A percentile compares a stretch with the other conserved stretches of the same genome.
These are phyloP conservation scores for Silurus glanis DNA, from an alignment of 2,113 vertebrate species.

Conservation along the genomic window DNA sequence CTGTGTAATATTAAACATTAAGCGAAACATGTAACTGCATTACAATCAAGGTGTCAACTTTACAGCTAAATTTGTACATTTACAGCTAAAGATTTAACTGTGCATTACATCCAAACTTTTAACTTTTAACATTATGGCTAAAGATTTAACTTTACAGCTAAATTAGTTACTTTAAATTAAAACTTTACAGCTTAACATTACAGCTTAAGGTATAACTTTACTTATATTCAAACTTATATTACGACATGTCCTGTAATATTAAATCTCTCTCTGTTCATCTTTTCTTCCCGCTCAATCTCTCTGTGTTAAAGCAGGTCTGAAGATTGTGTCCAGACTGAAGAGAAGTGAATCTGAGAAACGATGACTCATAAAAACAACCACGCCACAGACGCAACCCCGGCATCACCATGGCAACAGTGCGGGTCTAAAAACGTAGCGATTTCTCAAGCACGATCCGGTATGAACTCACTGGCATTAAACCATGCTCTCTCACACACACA, in stretches of 20 bases:
- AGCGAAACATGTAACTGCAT: no score
- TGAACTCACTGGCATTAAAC: background rate
- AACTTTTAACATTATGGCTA: no score
- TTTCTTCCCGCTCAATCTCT: background rate
- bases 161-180: background rate
- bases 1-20: background rate
- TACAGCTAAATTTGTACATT: background rate
- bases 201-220: background rate
- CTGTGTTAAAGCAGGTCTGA: background rate
- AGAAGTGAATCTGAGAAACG: conserved; percentile 1
- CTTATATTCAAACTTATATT: background rate
- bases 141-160: background rate
- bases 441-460: background rate
- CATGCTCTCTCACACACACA: conserved; percentile 8
- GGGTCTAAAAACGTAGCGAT: background rate
- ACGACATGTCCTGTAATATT: background rate
- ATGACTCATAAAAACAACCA: conserved; percentile 33
- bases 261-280: background rate
- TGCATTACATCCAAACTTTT: background rate
- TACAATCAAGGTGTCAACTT: no score
- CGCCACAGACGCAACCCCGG: background rate
- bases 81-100: background rate
- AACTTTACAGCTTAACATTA: background rate
- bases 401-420: background rate
- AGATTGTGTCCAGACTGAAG: conserved; percentile 1